Percentiles rank a stretch among this genome's conserved stretches.
Evolutionary conservation across 2,888 invertebrate species (phyloP).

Genomic region (Cephus rjabovi): DNA sequence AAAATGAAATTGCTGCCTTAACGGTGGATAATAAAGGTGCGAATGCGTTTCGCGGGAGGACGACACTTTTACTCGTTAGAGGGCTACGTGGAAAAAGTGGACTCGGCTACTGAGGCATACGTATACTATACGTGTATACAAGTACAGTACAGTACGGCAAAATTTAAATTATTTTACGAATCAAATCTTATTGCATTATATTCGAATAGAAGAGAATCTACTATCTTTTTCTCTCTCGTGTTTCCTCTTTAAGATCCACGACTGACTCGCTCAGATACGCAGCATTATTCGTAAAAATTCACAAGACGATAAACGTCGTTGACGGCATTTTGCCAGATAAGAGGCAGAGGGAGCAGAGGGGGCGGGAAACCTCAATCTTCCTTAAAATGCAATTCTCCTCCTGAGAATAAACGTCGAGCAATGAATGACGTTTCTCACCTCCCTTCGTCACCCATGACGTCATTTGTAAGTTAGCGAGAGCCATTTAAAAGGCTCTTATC

Average conservation of each 20-base stretch:
- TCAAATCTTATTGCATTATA: background rate
- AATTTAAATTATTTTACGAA: too few species aligned
- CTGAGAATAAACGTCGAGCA: background rate
- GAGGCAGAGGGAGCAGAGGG: background rate
- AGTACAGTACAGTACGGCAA: too few species aligned
- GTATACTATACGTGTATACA: too few species aligned
- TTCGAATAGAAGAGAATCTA: background rate
- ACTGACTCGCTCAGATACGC: background rate
- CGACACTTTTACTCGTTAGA: background rate
- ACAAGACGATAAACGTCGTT: background rate
- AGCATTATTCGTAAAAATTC: background rate
- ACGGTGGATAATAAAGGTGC: background rate
- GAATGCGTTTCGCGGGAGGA: background rate
- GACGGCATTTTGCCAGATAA: background rate
- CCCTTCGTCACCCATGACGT: background rate
- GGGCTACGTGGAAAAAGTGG: background rate
- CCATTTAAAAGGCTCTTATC: background rate
- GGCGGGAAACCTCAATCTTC: background rate
- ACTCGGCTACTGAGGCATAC: background rate
- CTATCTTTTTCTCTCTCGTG: background rate
- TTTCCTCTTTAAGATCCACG: too few species aligned
- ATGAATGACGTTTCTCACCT: background rate
- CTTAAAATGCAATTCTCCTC: conserved; percentile 3
- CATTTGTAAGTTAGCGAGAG: background rate
- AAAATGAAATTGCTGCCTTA: background rate